Evolutionary conservation across 2,888 invertebrate species (phyloP).

Genomic region (Euproctis similis): DNA sequence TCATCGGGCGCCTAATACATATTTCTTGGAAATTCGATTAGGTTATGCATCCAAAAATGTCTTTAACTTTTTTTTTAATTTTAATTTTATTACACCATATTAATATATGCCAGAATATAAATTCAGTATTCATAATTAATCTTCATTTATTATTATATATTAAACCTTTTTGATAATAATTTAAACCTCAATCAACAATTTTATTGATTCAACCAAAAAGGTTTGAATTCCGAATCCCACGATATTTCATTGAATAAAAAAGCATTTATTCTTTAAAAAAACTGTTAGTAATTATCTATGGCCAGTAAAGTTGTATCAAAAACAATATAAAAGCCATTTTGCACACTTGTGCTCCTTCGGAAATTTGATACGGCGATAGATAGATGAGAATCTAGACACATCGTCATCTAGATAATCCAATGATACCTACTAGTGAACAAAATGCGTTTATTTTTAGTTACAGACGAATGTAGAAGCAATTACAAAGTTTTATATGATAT

Average conservation of each 20-base stretch:
- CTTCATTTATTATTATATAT: too few relatives aligned
- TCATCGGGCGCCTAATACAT: conserved; percentile 18
- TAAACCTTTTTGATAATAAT: too few relatives aligned
- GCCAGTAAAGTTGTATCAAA: conserved; percentile 16
- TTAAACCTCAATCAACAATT: conserved; percentile 7
- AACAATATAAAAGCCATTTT: conserved; percentile 18
- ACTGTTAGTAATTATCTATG: conserved; percentile 10
- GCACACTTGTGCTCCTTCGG: conserved; percentile 21
- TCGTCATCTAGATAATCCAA: conserved; percentile 34
- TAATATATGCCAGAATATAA: conserved; percentile 7
- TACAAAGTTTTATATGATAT: conserved; percentile 13
- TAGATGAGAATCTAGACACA: conserved; percentile 28
- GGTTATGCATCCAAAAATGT: conserved; percentile 25
- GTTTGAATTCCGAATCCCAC: not conserved
- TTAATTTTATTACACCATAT: conserved; percentile 17
- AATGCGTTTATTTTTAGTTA: conserved; percentile 36
- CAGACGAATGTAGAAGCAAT: conserved; percentile 39
- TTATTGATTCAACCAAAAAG: not conserved
- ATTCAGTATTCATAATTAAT: conserved; percentile 16
- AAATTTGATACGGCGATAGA: conserved; percentile 24
- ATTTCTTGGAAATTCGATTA: conserved; percentile 31
- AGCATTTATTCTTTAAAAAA: not conserved
- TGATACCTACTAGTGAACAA: conserved; percentile 22
- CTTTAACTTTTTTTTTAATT: too few relatives aligned
- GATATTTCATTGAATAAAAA: not conserved